phyloP scores from a whole-genome alignment of 2,888 invertebrate genomes.

The Pristionchus entomophagus region DNA sequence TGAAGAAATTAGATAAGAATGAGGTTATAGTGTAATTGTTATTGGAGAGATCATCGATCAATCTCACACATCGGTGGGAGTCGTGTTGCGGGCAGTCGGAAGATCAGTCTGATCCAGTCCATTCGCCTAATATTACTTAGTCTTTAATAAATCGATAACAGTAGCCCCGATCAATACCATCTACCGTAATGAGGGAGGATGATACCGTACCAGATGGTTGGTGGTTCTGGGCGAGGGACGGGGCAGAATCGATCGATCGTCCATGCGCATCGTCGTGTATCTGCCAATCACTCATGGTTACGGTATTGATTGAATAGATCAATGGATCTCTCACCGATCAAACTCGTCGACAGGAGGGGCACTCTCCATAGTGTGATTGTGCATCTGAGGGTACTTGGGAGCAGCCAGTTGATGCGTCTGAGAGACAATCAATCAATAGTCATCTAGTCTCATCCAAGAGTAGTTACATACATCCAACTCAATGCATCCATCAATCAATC shows the following conservation, averaged over 20 bases:
- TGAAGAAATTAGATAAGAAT: neutral
- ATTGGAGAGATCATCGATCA: neutral
- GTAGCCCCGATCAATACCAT: neutral
- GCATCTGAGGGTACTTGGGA: slow-evolving; percentile 21
- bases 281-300: neutral
- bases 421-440: too few relatives aligned
- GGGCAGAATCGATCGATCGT: slow-evolving; percentile 33
- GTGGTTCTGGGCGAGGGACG: slow-evolving; percentile 46
- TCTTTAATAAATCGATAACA: neutral
- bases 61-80: slow-evolving; percentile 38
- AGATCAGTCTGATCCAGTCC: slow-evolving; percentile 26
- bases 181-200: neutral
- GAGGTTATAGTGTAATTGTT: neutral
- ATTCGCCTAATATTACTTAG: neutral
- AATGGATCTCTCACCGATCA: slow-evolving; percentile 35
- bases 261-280: slow-evolving; percentile 45
- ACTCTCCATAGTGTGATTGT: slow-evolving; percentile 27
- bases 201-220: slow-evolving; percentile 2
- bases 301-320: neutral
- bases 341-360: slow-evolving; percentile 29
- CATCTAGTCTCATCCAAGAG: too few relatives aligned
- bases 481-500: neutral
- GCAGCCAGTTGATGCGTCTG: neutral
- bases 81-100: slow-evolving; percentile 5
- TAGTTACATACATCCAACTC: neutral